Evolutionary conservation across 2,113 vertebrate genomes (phyloP), one percentile per base, ranked within the genome.

Genomic region (Trichomycterus rosablanca): DNA sequence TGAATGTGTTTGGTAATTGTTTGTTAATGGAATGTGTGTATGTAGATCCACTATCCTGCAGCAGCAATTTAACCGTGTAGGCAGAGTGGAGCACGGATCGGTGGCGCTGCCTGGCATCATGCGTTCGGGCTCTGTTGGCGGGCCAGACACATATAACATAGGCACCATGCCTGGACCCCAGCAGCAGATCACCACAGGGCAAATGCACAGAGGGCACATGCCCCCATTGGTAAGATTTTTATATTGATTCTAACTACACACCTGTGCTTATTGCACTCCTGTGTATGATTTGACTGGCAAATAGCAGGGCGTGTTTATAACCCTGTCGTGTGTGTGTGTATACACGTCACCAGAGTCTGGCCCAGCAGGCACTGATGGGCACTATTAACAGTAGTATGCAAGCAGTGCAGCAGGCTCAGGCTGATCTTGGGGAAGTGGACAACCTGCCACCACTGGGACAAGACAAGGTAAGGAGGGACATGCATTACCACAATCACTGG

Each of bases 341-440:
- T 40, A 49, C 63, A 46, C 72, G 70, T 77, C 73, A 28, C 39
- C 85, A 99, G 97, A 97, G 92, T 44, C 90, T 92, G 1, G 95
- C 97, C 44, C 97, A 99, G 85, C 95, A 99, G 78, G 97, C 95
- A 22, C 81, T 99, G 44, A 97, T 98, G 95, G 97, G 97, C 1
- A 99, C 97, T 59, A 98, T 98, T 78, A 98, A 93, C 78, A 96
- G 90, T 39, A 99, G 97, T 50, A 97, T 97, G 93, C 93, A 97
- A 0, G 93, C 97, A 0, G 95, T 98, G 11, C 95, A 98, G 64
- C 95, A 96, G 78, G 93, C 93, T 3, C 95, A 99, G 66, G 74
- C 86, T 0, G 95, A 98, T 78, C 89, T 99, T 63, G 88, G 90
- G 7, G 84, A 97, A 55, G 90, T 97, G 1, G 93, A 96, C 74